Base-by-base conservation (phyloP, 2,113 vertebrate species). In the Epinephelus fuscoguttatus region DNA sequence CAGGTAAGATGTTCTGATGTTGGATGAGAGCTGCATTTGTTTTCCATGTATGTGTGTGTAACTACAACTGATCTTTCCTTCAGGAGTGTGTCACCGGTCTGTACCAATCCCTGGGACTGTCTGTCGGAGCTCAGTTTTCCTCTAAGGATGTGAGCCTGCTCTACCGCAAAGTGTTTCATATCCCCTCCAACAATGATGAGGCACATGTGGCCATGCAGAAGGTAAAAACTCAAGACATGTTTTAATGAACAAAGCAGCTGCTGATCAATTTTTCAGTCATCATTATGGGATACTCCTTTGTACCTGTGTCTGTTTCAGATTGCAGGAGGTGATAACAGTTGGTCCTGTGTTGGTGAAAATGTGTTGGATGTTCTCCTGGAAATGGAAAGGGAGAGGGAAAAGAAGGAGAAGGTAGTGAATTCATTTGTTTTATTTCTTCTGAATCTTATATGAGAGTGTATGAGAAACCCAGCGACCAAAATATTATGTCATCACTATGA, bases 301-400 rank as follows among this genome's bases (percentile, higher is more conserved):
- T 23, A 21, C 1, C 23, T 67, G 3, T 55, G 6, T 80, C 3
- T 72, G 77, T 62, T 63, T 74, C 85, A 96, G 94, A 70, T 95
- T 52, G 84, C 91, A 60, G 84, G 85, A 80, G 68, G 68, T 11
- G 81, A 89, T 53, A 85, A 21, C 1, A 77, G 68, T 7, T 90
- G 85, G 84, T 90, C 87, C 19, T 95, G 94, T 89, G 61, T 64
- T 42, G 93, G 91, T 68, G 83, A 88, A 74, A 90, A 86, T 56
- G 66, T 95, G 80, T 70, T 96, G 55, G 91, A 95, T 45, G 93
- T 95, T 82, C 92, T 96, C 13, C 33, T 94, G 6, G 82, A 94
- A 90, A 95, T 96, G 91, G 94, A 95, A 59, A 91, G 45, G 10
- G 89, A 94, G 78, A 86, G 70, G 33, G 78, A 93, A 57, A 89